Evolutionary conservation across 2,797 vertebrate species (phyloP).

Genomic region (Melanotaenia maccullochi): DNA sequence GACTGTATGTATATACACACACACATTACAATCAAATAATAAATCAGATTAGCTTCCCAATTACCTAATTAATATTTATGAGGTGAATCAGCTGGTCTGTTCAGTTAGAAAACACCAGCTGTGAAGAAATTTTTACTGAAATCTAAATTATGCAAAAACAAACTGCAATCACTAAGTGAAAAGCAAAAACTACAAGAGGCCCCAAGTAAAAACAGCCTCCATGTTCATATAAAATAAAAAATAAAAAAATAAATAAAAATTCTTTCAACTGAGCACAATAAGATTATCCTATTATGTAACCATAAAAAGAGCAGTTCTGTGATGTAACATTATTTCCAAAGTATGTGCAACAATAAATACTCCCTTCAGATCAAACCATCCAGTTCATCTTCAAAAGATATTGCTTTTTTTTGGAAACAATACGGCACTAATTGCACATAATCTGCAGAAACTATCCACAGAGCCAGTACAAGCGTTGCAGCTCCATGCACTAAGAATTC

Average conservation of each 20-base stretch:
- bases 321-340: background rate
- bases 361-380: background rate
- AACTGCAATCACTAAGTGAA: background rate
- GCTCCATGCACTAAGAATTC: conserved; percentile 32
- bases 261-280: background rate
- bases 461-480: conserved; percentile 5
- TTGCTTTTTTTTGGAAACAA: conserved; percentile 1
- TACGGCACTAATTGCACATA: conserved; percentile 1
- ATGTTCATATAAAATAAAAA: background rate
- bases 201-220: background rate
- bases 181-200: background rate
- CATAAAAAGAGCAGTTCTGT: background rate
- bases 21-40: too few relatives aligned
- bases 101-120: background rate
- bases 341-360: background rate
- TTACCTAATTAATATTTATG: background rate
- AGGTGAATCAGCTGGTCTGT: background rate
- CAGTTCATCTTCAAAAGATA: background rate
- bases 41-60: too few relatives aligned
- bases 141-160: background rate
- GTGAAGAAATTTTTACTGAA: background rate
- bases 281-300: background rate
- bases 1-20: too few relatives aligned
- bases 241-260: background rate
- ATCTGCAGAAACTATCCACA: background rate